These are phyloP conservation scores for Gouania willdenowi DNA, from an alignment of 2,797 vertebrate genomes.

Conservation along the genomic window DNA sequence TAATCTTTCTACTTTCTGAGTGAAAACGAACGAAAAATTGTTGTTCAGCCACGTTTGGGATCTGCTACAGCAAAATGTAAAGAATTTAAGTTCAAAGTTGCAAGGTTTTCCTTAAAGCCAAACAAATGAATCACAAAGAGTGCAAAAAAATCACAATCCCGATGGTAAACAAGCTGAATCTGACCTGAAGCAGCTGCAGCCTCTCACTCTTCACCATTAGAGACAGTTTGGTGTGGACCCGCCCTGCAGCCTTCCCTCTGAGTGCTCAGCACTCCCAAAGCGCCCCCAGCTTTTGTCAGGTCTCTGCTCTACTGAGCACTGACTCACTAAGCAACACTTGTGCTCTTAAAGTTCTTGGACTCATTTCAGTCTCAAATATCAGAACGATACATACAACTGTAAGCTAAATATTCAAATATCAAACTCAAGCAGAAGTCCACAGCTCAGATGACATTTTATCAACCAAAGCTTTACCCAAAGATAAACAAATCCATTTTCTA, in stretches of 20 bases:
- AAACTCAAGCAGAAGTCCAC: no score
- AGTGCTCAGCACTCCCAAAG: conserved; percentile 39
- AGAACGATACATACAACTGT: no score
- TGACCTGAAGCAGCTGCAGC: conserved; percentile 35
- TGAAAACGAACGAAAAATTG: no score
- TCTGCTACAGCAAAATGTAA: no score
- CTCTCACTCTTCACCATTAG: conserved; percentile 14
- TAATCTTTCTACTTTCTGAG: no score
- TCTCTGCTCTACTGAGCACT: conserved; percentile 39
- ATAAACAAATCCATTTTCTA: no score
- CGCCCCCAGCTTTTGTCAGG: conserved; percentile 37
- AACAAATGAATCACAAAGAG: background rate
- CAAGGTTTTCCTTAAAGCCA: background rate
- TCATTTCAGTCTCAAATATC: conserved; percentile 21
- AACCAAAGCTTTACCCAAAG: no score
- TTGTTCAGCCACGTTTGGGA: no score
- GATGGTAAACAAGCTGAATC: background rate
- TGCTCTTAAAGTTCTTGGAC: conserved; percentile 23
- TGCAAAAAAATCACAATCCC: background rate
- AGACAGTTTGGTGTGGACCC: conserved; percentile 13
- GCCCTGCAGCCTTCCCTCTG: conserved; percentile 31
- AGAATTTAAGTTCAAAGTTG: no score
- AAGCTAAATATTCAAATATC: no score
- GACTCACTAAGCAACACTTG: conserved; percentile 50
- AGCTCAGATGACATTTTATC: no score